phyloP scores from a whole-genome alignment of 2,113 vertebrate genomes.

The Crotalus tigris region DNA sequence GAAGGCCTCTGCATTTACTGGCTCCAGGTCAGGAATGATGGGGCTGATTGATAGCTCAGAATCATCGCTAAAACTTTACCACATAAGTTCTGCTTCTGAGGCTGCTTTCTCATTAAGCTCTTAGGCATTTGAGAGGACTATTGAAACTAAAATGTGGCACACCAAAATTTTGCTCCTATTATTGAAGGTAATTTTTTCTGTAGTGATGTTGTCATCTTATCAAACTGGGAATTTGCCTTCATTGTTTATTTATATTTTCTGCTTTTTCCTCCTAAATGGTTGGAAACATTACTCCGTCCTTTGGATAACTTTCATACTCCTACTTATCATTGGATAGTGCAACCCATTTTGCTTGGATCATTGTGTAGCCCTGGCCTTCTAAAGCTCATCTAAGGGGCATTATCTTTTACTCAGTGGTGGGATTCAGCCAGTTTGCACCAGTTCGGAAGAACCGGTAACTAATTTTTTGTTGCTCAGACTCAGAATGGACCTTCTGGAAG shows the following conservation, averaged over 20 bases:
- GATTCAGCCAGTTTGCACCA: too few relatives aligned
- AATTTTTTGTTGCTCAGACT: too few relatives aligned
- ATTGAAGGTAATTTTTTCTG: background rate
- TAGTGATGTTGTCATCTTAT: background rate
- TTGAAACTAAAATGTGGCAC: background rate
- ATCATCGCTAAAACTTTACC: background rate
- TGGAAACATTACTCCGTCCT: background rate
- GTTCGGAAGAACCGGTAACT: too few relatives aligned
- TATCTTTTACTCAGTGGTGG: background rate
- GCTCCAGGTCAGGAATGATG: background rate
- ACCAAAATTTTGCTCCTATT: background rate
- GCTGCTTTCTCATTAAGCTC: background rate
- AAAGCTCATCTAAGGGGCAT: background rate
- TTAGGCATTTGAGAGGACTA: background rate
- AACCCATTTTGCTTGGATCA: background rate
- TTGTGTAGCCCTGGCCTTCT: background rate
- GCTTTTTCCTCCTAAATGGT: background rate
- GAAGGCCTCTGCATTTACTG: background rate
- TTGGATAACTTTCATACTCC: background rate
- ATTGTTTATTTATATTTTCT: background rate
- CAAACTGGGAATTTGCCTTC: background rate
- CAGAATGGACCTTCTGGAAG: too few relatives aligned
- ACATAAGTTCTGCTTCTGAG: background rate
- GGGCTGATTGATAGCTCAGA: background rate
- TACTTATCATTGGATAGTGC: background rate